Evolutionary conservation across 2,888 invertebrate genomes (phyloP), one percentile per base, ranked within the genome.

Genomic region (Pollenia labialis): DNA sequence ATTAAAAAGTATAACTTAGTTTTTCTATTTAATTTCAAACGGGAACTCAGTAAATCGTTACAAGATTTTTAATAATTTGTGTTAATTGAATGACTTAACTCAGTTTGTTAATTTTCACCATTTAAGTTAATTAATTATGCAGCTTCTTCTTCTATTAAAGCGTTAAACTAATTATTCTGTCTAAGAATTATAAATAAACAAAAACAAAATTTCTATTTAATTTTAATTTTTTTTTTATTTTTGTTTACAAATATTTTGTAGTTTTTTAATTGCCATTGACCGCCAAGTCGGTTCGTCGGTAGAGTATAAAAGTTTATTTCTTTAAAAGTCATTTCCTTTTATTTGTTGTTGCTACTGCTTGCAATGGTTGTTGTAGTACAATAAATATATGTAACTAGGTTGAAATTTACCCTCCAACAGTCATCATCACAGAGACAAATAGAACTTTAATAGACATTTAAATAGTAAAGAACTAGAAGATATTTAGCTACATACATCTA

Each of bases 231-330:
- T 40, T 44, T 54, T n/a, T 16, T 32, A 11, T 50, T n/a, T 50
- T n/a, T 40, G 18, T 32, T 54, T 32, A 56, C 12, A 12, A 40
- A 2, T 32, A 42, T 69, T 80, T 81, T 42, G 16, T 48, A 44
- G 9, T 1, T 42, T 64, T 77, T 81, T 83, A 84, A 87, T 88
- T 87, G 88, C 85, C 88, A 88, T 88, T 88, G 88, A 88, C 88
- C 88, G 85, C 76, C 87, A 87, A 77, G 87, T 32, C 23, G 11
- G 46, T 71, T 76, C 84, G 87, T 81, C 87, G 87, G 87, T 68
- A 81, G 75, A 82, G 4, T 72, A 74, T 79, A 74, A 79, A 84
- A 72, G 60, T 76, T 60, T 69, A 76, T 76, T 76, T 60, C 40
- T 82, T 75, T 81, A 77, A 87, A 81, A 84, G 87, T 77, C 72